Evolutionary conservation across 2,113 vertebrate species (phyloP).

Genomic region (Thryonomys swinderianus): DNA sequence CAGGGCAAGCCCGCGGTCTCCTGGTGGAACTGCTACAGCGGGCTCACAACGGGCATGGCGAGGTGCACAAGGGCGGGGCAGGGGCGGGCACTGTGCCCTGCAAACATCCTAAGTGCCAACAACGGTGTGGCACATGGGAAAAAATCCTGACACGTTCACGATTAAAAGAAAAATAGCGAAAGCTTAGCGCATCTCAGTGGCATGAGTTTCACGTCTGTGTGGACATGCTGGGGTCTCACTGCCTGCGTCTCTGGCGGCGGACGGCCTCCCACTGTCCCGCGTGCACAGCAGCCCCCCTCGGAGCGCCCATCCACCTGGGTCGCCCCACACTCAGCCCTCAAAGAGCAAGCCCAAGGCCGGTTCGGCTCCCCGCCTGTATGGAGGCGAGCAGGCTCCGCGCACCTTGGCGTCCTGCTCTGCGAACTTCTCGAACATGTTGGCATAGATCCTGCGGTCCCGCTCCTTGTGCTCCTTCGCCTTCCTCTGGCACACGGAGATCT

Average conservation of each 20-base stretch:
- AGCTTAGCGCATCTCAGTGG: background rate
- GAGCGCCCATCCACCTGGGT: background rate
- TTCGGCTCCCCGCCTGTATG: no score
- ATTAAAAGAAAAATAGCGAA: background rate
- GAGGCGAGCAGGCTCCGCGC: accelerated
- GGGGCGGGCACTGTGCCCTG: background rate
- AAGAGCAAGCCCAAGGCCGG: background rate
- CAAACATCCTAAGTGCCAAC: background rate
- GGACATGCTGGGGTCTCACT: background rate
- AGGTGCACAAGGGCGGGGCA: accelerated
- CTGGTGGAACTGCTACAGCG: background rate
- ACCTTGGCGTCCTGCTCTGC: slow-evolving; percentile 96
- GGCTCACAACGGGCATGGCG: no score
- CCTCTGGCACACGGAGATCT: slow-evolving; percentile 93
- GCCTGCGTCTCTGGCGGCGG: accelerated
- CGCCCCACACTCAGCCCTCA: background rate
- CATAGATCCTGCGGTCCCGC: slow-evolving; percentile 94
- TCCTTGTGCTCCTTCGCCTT: slow-evolving; percentile 96
- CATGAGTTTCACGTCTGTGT: background rate
- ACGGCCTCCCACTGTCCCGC: no score
- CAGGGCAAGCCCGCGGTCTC: background rate
- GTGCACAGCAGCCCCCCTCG: background rate
- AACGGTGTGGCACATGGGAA: background rate
- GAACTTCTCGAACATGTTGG: slow-evolving; percentile 99
- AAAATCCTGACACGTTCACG: background rate